Evolutionary conservation across 2,888 invertebrate genomes (phyloP).

Genomic region (Nomada flava): DNA sequence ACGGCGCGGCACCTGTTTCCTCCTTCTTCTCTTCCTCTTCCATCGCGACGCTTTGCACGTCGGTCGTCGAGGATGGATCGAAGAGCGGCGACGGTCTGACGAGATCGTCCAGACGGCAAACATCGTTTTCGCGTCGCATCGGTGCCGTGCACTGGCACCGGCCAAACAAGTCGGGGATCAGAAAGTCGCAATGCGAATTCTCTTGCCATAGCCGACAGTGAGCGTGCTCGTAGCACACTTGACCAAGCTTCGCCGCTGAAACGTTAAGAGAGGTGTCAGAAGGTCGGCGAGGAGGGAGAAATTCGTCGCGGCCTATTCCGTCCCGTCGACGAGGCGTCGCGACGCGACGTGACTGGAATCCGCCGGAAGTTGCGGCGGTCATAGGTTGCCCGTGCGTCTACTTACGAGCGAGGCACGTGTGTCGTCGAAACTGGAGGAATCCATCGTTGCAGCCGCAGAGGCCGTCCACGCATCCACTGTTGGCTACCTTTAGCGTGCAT

Average conservation of each 20-base stretch:
- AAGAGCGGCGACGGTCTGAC: constrained; percentile 77
- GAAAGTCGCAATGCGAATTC: constrained; percentile 94
- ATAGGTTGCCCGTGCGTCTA: background rate
- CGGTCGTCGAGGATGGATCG: background rate
- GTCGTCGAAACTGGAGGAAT: constrained; percentile 94
- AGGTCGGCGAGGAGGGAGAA: background rate
- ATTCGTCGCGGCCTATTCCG: no score
- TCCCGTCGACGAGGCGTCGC: no score
- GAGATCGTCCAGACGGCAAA: constrained; percentile 84
- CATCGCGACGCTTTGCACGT: background rate
- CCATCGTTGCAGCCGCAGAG: constrained; percentile 94
- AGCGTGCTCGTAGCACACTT: constrained; percentile 95
- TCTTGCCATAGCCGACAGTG: constrained; percentile 94
- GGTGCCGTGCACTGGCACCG: constrained; percentile 90
- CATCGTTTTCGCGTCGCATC: constrained; percentile 82
- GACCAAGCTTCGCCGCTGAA: constrained; percentile 93
- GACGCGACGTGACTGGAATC: no score
- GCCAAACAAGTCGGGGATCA: constrained; percentile 95
- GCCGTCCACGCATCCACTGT: constrained; percentile 93
- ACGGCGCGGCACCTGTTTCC: constrained; percentile 22
- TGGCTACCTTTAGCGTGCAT: constrained; percentile 94
- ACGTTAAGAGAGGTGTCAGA: constrained; percentile 28
- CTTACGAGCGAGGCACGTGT: constrained; percentile 96
- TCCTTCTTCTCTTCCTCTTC: background rate
- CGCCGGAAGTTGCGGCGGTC: background rate